Evolutionary conservation across 2,797 vertebrate genomes (phyloP).

Genomic region (Melanotaenia nigrans): DNA sequence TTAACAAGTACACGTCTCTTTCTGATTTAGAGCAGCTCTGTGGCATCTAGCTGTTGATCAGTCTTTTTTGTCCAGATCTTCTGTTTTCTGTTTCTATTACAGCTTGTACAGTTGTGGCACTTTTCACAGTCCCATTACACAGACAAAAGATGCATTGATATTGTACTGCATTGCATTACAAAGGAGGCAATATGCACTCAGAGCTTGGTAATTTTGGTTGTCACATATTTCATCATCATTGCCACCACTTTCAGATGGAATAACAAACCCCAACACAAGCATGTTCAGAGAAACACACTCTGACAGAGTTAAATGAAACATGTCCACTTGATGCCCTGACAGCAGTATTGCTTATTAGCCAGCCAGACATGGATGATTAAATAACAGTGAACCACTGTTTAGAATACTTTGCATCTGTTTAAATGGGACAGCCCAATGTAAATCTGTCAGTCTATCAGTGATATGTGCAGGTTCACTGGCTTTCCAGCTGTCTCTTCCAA

Average conservation of each 20-base stretch:
- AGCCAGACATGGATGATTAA: slow-evolving; percentile 50
- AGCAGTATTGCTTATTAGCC: slow-evolving; percentile 57
- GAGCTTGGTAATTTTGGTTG: slow-evolving; percentile 40
- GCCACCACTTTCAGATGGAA: slow-evolving; percentile 40
- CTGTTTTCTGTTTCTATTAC: slow-evolving; percentile 14
- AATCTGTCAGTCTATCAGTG: slow-evolving; percentile 36
- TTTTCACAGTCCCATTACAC: slow-evolving; percentile 16
- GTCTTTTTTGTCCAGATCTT: slow-evolving; percentile 7
- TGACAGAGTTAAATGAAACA: slow-evolving; percentile 64
- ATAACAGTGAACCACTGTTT: slow-evolving; percentile 41
- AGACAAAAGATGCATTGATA: slow-evolving; percentile 13
- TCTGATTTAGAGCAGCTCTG: slow-evolving; percentile 5
- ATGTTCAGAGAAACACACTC: slow-evolving; percentile 45
- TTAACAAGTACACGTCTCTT: not conserved
- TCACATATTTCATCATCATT: slow-evolving; percentile 63
- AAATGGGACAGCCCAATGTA: slow-evolving; percentile 31
- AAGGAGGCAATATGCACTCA: slow-evolving; percentile 26
- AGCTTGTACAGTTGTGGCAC: slow-evolving; percentile 14
- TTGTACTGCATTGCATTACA: slow-evolving; percentile 23
- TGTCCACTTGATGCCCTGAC: slow-evolving; percentile 45
- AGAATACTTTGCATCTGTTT: slow-evolving; percentile 43
- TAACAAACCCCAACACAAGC: slow-evolving; percentile 33
- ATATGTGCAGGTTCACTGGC: slow-evolving; percentile 43
- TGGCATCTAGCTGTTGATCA: not conserved
- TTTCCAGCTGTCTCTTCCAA: slow-evolving; percentile 51